These are phyloP conservation scores for Xyliphius kryptos DNA, from an alignment of 2,113 vertebrate species.

Conservation along the genomic window DNA sequence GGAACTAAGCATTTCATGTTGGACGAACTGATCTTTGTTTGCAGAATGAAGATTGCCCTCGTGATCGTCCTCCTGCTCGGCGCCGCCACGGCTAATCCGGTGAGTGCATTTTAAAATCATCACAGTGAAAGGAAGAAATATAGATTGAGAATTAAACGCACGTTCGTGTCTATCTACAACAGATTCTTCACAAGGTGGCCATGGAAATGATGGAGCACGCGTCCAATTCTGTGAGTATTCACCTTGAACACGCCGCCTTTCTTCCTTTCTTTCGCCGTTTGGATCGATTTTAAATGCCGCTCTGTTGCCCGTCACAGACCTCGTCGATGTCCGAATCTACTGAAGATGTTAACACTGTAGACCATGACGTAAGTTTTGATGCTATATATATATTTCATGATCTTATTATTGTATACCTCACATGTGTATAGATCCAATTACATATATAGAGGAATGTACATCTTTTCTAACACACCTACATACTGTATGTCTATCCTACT, in stretches of 20 bases:
- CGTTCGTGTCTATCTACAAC: not conserved
- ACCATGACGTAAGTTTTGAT: constrained; percentile 12
- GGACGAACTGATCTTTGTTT: too few species aligned
- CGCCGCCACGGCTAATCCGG: constrained; percentile 34
- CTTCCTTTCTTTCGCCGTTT: not conserved
- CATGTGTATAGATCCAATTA: too few species aligned
- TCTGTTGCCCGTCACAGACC: constrained; percentile 33
- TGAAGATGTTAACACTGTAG: constrained; percentile 19
- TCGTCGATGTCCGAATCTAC: constrained; percentile 38
- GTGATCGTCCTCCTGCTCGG: constrained; percentile 36
- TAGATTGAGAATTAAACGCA: not conserved
- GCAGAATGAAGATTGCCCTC: constrained; percentile 37
- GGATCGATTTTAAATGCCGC: too few species aligned
- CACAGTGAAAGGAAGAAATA: not conserved
- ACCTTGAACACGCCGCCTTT: too few species aligned
- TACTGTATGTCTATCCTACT: too few species aligned
- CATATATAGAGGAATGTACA: too few species aligned
- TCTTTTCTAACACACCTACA: too few species aligned
- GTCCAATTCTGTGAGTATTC: constrained; percentile 36
- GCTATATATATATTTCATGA: too few species aligned
- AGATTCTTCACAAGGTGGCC: constrained; percentile 23
- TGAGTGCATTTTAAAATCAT: constrained; percentile 13
- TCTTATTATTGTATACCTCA: too few species aligned
- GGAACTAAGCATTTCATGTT: too few species aligned
- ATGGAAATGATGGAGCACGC: constrained; percentile 12